A percentile compares a stretch with the other conserved stretches of the same genome.
Evolutionary conservation across 2,797 vertebrate genomes (phyloP).

Genomic region (Falco rusticolus): DNA sequence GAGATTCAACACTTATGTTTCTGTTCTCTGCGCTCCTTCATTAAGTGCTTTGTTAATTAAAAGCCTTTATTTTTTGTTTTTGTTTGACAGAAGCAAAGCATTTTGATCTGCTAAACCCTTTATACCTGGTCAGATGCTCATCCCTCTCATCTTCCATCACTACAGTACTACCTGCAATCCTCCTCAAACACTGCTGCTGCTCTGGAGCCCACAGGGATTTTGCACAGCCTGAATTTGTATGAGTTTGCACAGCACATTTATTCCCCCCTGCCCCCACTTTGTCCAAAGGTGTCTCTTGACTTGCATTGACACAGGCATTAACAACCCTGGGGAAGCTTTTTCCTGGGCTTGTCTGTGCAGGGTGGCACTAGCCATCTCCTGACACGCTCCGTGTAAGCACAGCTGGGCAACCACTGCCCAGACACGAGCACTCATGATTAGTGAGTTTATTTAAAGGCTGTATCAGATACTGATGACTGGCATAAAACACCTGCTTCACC

Average conservation of each 20-base stretch:
- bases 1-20: slow-evolving; percentile 6
- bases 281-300: background rate
- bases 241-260: background rate
- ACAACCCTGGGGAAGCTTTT: background rate
- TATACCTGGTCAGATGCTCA: slow-evolving; percentile 1
- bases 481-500: slow-evolving; percentile 34
- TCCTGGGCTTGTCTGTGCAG: background rate
- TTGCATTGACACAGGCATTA: background rate
- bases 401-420: slow-evolving; percentile 8
- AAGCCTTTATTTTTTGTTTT: background rate
- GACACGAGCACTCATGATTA: slow-evolving; percentile 11
- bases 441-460: slow-evolving; percentile 46
- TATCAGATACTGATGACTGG: background rate
- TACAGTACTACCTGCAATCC: background rate
- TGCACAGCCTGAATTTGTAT: background rate
- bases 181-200: background rate
- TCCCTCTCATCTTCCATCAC: background rate
- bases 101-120: slow-evolving; percentile 40
- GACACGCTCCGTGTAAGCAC: background rate
- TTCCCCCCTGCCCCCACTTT: background rate
- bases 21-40: background rate
- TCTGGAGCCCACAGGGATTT: background rate
- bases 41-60: slow-evolving; percentile 47
- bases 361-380: background rate
- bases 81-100: background rate